Percentiles rank a stretch among this genome's conserved stretches.
Evolutionary conservation across 2,113 vertebrate species (phyloP).

Genomic region (Choloepus hoffmanni): DNA sequence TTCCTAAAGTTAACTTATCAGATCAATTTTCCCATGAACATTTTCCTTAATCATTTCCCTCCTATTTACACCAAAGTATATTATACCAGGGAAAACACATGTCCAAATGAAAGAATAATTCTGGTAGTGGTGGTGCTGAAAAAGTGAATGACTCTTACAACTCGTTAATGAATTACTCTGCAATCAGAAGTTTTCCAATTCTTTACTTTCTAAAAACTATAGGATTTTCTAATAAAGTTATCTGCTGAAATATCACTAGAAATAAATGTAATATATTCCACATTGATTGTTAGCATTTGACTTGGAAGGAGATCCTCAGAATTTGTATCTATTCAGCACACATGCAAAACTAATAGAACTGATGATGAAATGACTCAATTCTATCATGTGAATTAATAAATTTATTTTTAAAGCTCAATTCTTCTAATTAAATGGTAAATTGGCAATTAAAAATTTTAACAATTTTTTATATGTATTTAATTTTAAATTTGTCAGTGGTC

Average conservation of each 20-base stretch:
- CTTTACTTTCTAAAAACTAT: neutral
- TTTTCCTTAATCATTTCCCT: neutral
- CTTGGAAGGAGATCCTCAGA: neutral
- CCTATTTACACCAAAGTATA: neutral
- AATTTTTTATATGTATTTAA: neutral
- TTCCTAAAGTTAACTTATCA: neutral
- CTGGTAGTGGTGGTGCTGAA: neutral
- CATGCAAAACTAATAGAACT: neutral
- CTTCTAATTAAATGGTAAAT: neutral
- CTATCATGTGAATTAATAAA: neutral
- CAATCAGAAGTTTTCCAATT: slow-evolving; percentile 28
- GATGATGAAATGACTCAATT: neutral
- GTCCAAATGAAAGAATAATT: neutral
- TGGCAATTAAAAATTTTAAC: neutral
- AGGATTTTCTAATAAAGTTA: neutral
- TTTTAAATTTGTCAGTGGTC: neutral
- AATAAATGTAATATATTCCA: neutral
- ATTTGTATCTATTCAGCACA: neutral
- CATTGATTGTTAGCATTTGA: neutral
- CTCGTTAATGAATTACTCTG: neutral
- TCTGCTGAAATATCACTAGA: neutral
- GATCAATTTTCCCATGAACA: neutral
- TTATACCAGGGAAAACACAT: neutral
- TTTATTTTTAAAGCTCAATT: neutral
- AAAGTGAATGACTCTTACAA: neutral